A percentile compares a stretch with the other conserved stretches of the same genome.
These are phyloP conservation scores for Ornithoptera alexandrae DNA, from an alignment of 2,888 invertebrate species.

Conservation along the genomic window DNA sequence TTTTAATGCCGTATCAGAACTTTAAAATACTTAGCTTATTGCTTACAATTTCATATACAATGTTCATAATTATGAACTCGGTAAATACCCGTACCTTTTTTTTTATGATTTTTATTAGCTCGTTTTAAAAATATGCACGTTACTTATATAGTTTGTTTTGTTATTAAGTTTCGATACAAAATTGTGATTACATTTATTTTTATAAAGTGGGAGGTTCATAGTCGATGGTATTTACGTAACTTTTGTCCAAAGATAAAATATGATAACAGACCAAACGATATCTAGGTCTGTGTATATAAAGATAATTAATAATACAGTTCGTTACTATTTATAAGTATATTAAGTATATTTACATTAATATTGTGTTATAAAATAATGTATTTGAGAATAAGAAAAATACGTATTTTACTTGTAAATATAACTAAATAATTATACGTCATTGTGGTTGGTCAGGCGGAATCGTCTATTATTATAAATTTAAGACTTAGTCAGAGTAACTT, in stretches of 20 bases:
- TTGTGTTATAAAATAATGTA: no score
- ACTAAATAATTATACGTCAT: no score
- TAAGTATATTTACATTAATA: no score
- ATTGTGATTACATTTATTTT: background rate
- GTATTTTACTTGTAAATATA: no score
- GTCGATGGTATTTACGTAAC: slow-evolving; percentile 11
- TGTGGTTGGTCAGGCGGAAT: no score
- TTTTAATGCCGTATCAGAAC: no score
- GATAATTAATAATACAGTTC: background rate
- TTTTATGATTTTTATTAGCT: background rate
- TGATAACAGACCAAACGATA: slow-evolving; percentile 11
- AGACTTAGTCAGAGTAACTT: no score
- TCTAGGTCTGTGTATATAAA: background rate
- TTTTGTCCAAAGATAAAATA: slow-evolving; percentile 19
- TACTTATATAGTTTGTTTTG: background rate
- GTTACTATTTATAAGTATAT: background rate
- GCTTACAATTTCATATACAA: no score
- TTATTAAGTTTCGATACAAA: background rate
- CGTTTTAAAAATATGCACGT: background rate
- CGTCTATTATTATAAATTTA: no score
- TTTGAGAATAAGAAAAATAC: no score
- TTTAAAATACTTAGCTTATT: no score
- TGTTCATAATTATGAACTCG: no score
- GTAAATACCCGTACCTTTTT: background rate
- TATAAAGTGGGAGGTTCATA: background rate